Evolutionary conservation across 2,797 vertebrate species (phyloP).

Genomic region (Melanotaenia maccullochi): DNA sequence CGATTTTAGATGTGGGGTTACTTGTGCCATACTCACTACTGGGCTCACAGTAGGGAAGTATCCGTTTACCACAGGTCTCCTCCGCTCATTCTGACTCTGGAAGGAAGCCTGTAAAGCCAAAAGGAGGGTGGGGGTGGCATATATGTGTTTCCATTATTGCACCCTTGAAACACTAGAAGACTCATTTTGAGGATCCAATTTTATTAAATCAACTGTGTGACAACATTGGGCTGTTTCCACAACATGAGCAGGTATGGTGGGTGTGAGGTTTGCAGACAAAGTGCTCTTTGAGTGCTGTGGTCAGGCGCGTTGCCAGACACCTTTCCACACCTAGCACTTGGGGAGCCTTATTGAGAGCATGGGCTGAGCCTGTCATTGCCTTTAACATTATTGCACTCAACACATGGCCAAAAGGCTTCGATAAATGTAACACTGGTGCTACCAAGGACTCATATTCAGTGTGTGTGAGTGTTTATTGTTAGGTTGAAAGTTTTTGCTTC

Average conservation of each 20-base stretch:
- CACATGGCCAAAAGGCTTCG: constrained; percentile 68
- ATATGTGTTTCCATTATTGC: constrained; percentile 72
- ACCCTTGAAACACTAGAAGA: constrained; percentile 71
- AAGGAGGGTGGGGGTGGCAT: constrained; percentile 11
- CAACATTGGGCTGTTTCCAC: constrained; percentile 72
- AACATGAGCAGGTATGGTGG: constrained; percentile 75
- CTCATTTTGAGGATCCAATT: constrained; percentile 79
- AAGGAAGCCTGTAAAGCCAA: constrained; percentile 59
- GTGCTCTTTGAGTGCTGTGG: constrained; percentile 80
- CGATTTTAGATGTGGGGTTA: constrained; percentile 55
- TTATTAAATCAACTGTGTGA: constrained; percentile 79
- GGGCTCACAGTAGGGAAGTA: constrained; percentile 72
- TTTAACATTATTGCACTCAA: constrained; percentile 77
- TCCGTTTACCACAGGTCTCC: constrained; percentile 70
- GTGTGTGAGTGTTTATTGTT: constrained; percentile 53
- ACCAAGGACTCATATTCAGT: constrained; percentile 47
- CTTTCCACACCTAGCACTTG: constrained; percentile 81
- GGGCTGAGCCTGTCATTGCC: constrained; percentile 64
- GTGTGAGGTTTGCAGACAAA: constrained; percentile 75
- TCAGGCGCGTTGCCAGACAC: constrained; percentile 78
- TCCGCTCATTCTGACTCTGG: constrained; percentile 57
- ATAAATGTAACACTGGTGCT: constrained; percentile 65
- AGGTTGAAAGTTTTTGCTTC: constrained; percentile 67
- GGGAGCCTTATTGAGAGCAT: constrained; percentile 72
- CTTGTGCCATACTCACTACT: constrained; percentile 57